Evolutionary conservation across 1,140 invertebrate genomes (phyloP), one percentile per base, ranked within the genome.

Genomic region (Cydia pomonella): DNA sequence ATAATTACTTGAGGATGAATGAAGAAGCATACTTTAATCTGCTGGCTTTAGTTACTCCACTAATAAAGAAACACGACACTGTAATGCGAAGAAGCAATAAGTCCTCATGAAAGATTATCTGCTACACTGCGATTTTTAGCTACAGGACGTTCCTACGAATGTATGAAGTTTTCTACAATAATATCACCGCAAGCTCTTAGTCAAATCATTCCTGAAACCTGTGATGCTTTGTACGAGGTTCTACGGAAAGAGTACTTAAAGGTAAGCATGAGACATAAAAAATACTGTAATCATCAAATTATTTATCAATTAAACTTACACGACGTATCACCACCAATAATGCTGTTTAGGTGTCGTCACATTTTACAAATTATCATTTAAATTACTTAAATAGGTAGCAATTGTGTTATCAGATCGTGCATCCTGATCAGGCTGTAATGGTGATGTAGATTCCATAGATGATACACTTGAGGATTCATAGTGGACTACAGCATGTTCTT

Each of bases 181-280:
- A 90, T 92, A 75, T 92, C 87, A 71, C 82, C 84, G 73, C 85
- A 89, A 76, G 84, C 87, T 18, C 76, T 88, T 59, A 73, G 81
- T 16, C 74, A 74, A 79, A 87, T 85, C 66, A 88, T 88, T 73
- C 85, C 86, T 27, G 86, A 92, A 85, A 89, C 82, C 38, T 87
- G 82, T 82, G 75, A 76, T 5, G 77, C 77, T 44, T 63, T 83
- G n/a, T 81, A 79, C 73, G 63, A 75, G 76, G 83, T 69, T 74
- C 82, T 79, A 38, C 76, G 41, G 75, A 79, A 44, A 29, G 73
- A 77, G 16, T 79, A 78, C 74, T 66, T 74, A 18, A 73, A 78
- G 75, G 44, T 75, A 38, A 76, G 75, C 74, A 73, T 64, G 50
- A 64, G 18, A 29, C 29, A 29, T n/a, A 29, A 29, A 29, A 44